Conservation (phyloP, 2,888 invertebrate species). For the Merodon equestris region DNA sequence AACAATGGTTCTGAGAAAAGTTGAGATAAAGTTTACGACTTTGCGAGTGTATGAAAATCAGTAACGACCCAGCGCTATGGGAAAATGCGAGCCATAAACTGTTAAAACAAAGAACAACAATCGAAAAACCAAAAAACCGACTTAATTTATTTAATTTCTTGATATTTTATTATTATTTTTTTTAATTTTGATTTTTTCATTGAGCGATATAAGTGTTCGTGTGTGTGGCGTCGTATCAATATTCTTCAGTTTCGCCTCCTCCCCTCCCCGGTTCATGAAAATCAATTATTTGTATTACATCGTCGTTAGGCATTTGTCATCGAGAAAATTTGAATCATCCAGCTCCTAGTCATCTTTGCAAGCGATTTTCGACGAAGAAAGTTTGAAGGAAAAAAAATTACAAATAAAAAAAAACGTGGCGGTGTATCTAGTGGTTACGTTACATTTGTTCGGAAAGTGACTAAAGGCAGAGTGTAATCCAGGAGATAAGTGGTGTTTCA, state of each 20-base stretch:
- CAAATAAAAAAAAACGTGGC: too few species aligned
- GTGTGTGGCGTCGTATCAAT: conserved; percentile 38
- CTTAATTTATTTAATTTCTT: too few species aligned
- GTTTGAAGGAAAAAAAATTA: too few species aligned
- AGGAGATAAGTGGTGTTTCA: conserved; percentile 33
- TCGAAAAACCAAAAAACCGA: not conserved
- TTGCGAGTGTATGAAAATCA: conserved; percentile 2
- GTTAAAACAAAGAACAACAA: not conserved
- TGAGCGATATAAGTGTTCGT: conserved; percentile 21
- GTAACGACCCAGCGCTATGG: conserved; percentile 17
- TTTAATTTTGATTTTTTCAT: not conserved
- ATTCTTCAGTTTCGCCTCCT: not conserved
- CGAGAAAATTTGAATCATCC: not conserved
- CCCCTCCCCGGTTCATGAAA: conserved; percentile 23
- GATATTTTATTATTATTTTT: too few species aligned
- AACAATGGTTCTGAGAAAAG: conserved; percentile 14
- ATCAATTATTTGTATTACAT: conserved; percentile 64
- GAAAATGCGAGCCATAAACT: conserved; percentile 26
- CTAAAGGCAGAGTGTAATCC: not conserved
- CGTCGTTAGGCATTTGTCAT: conserved; percentile 9
- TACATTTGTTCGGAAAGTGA: not conserved
- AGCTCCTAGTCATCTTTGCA: not conserved
- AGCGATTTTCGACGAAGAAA: not conserved
- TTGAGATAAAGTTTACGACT: conserved; percentile 12
- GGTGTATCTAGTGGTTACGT: too few species aligned